Percentiles rank a stretch among this genome's conserved stretches.
Evolutionary conservation across 2,113 vertebrate genomes (phyloP).

Genomic region (Chaetodon trifascialis): DNA sequence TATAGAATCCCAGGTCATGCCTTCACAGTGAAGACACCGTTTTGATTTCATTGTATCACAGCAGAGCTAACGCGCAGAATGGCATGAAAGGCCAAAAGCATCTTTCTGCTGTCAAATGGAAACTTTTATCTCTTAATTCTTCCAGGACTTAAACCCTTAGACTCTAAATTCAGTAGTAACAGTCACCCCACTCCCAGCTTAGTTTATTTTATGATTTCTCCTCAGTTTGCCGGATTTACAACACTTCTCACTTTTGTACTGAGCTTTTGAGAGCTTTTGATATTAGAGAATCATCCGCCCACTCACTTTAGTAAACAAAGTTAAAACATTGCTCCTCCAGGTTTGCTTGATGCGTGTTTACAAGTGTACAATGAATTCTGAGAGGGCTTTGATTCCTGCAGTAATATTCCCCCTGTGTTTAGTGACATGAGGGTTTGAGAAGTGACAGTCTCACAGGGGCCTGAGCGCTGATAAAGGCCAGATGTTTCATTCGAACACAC

Average conservation of each 20-base stretch:
- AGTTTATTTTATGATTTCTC: constrained; percentile 54
- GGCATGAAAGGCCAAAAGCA: constrained; percentile 27
- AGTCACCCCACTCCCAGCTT: constrained; percentile 39
- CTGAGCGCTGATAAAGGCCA: constrained; percentile 53
- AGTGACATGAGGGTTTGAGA: constrained; percentile 17
- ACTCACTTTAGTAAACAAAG: constrained; percentile 58
- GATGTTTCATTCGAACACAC: constrained; percentile 58
- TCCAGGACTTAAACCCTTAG: constrained; percentile 48
- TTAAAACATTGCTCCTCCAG: constrained; percentile 28
- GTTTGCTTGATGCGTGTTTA: constrained; percentile 27
- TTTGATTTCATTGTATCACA: constrained; percentile 38
- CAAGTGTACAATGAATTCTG: constrained; percentile 19
- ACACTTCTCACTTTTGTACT: constrained; percentile 39
- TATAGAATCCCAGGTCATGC: constrained; percentile 25
- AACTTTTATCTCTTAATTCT: constrained; percentile 60
- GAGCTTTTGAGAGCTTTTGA: constrained; percentile 47
- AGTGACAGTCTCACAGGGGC: constrained; percentile 37
- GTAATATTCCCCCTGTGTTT: constrained; percentile 16
- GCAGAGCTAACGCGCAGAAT: constrained; percentile 27
- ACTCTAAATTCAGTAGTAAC: constrained; percentile 42
- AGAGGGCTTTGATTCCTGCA: constrained; percentile 13
- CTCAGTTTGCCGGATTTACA: constrained; percentile 40
- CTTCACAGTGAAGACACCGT: constrained; percentile 22
- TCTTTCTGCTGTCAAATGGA: constrained; percentile 54
- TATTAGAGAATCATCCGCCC: constrained; percentile 42